Conservation (phyloP, 2,888 invertebrate genomes). For the Macrophya annulata region DNA sequence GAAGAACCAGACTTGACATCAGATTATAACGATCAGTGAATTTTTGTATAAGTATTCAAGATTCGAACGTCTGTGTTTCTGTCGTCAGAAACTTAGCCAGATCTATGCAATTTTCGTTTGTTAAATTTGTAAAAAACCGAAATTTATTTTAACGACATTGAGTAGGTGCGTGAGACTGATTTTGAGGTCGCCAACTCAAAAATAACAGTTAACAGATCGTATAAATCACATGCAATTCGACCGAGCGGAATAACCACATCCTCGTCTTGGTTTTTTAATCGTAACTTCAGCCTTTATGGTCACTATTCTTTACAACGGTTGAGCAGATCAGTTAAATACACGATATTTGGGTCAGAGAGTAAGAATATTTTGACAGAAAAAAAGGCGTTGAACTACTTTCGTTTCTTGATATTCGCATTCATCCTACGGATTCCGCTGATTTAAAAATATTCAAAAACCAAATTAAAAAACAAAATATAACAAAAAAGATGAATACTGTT, state of each 20-base stretch:
- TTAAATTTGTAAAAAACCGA: background rate
- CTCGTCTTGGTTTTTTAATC: slow-evolving; percentile 6
- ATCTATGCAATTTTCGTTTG: background rate
- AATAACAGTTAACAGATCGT: background rate
- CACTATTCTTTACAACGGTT: background rate
- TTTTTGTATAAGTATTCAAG: background rate
- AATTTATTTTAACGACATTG: background rate
- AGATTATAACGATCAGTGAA: background rate
- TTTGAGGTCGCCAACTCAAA: background rate
- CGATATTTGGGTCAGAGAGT: slow-evolving; percentile 13
- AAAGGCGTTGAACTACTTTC: background rate
- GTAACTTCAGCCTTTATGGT: background rate
- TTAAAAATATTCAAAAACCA: background rate
- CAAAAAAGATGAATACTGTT: background rate
- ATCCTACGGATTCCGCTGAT: background rate
- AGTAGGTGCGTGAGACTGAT: background rate
- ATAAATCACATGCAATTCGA: slow-evolving; percentile 12
- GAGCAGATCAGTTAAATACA: background rate
- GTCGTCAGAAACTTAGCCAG: background rate
- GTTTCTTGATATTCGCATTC: background rate
- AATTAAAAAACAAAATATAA: background rate
- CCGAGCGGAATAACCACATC: slow-evolving; percentile 36
- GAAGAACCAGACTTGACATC: background rate
- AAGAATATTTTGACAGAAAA: background rate
- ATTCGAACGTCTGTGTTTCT: background rate